These are phyloP conservation scores for Barnardius zonarius DNA, from an alignment of 2,113 vertebrate species.

Conservation along the genomic window DNA sequence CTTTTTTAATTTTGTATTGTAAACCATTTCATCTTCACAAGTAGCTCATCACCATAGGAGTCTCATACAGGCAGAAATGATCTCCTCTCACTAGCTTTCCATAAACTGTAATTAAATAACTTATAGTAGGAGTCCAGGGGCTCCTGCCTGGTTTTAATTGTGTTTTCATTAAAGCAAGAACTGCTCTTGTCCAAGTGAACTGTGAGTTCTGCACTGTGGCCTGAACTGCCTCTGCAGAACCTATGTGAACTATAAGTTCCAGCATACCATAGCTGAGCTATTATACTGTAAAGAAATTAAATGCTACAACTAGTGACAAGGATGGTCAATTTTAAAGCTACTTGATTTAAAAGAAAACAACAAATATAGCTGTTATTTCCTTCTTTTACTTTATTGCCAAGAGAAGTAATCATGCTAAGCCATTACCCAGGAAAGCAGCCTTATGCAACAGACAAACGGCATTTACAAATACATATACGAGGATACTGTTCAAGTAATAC, in stretches of 20 bases:
- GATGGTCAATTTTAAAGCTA: background rate
- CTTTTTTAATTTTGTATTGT: background rate
- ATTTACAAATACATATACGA: background rate
- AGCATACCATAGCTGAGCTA: background rate
- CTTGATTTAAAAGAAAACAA: background rate
- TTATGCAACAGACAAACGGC: background rate
- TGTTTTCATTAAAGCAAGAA: constrained; percentile 14
- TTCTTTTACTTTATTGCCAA: background rate
- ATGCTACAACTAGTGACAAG: background rate
- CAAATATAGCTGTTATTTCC: background rate
- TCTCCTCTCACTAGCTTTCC: background rate
- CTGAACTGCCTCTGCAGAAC: background rate
- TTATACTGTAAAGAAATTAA: background rate
- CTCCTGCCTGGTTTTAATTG: constrained; percentile 11
- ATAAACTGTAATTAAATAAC: constrained; percentile 27
- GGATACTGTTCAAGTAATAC: background rate
- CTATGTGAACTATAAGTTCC: background rate
- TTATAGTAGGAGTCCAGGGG: constrained; percentile 9
- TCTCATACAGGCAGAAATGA: background rate
- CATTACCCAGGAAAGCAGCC: background rate
- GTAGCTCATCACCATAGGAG: background rate
- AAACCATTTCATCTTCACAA: background rate
- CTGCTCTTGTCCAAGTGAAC: background rate
- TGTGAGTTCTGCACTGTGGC: background rate
- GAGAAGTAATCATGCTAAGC: background rate